A percentile compares a stretch with the other conserved stretches of the same genome.
These are phyloP conservation scores for Gymnodraco acuticeps DNA, from an alignment of 2,797 vertebrate species.

Conservation along the genomic window DNA sequence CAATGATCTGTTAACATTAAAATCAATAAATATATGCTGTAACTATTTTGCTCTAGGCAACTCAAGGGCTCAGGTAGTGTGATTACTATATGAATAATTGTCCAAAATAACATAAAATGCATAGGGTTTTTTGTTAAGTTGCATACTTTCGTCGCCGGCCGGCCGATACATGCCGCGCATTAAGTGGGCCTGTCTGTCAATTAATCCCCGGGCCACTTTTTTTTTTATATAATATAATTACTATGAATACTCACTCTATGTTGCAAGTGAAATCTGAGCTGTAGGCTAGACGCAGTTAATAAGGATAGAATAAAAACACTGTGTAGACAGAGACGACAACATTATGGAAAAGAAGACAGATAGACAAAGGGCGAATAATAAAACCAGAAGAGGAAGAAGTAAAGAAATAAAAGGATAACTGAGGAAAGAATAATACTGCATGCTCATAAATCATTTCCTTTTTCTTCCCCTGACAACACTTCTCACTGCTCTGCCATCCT, in stretches of 20 bases:
- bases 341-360: constrained; percentile 6
- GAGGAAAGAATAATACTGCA: constrained; percentile 50
- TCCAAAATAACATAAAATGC: too few relatives aligned
- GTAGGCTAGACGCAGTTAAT: constrained; percentile 36
- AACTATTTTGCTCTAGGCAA: too few relatives aligned
- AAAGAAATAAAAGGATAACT: constrained; percentile 17
- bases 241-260: constrained; percentile 21
- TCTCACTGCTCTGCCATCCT: constrained; percentile 41
- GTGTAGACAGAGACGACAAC: constrained; percentile 3
- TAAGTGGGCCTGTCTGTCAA: too few relatives aligned
- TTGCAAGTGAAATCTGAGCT: constrained; percentile 38
- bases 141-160: too few relatives aligned
- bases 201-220: too few relatives aligned
- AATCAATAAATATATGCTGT: too few relatives aligned
- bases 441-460: constrained; percentile 58
- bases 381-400: constrained; percentile 33
- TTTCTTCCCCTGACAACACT: constrained; percentile 25
- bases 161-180: too few relatives aligned
- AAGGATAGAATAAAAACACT: constrained; percentile 48
- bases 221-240: constrained; percentile 16
- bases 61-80: too few relatives aligned
- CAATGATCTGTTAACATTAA: too few relatives aligned
- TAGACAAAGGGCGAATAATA: constrained; percentile 6
- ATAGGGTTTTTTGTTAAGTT: too few relatives aligned
- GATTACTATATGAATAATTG: too few relatives aligned